Base-by-base conservation (phyloP, 2,797 vertebrate species). In the Varecia variegata region DNA sequence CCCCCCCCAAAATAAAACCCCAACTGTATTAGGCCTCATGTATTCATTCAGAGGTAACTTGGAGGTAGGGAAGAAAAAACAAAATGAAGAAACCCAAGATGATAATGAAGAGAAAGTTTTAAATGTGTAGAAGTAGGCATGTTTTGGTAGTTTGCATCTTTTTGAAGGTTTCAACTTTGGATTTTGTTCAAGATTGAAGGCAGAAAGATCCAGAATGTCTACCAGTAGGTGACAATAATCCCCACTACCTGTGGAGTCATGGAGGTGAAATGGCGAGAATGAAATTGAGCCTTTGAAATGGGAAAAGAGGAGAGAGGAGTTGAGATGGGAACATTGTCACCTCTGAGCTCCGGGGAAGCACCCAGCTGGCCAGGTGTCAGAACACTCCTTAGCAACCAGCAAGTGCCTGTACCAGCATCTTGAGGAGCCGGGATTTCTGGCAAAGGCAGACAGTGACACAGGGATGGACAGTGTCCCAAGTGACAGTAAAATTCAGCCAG, bases 41-140 rank as follows among this genome's bases (percentile, higher is more conserved):
- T 3, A 58, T 90, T 90, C 20, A 74, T 85, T 82, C 81, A 79
- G 45, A 9, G 11, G 27, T 52, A 38, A 35, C 3, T 62, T 67
- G 81, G 6, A 27, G 45, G 21, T 30, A 1, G 27, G 15, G 32
- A 68, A 90, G 60, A 45, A 92, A 74, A 84, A 45, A 45, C 30
- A 60, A 90, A n/a, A 93, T 62, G 50, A 93, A 87, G 58, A 11
- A 65, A 71, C 71, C 35, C 1, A 71, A 80, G 32, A 76, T 76
- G 62, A 56, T 15, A n/a, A 52, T 27, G 58, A 88, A 71, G 35
- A 90, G 56, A 54, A 65, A 43, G 2, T 62, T 85, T 88, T 67
- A 17, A 65, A 54, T n/a, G 8, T 56, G 8, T 32, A 73, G 71
- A 40, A 30, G 43, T n/a, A 83, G 56, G 38, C 74, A 32, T 77